Conservation (phyloP, 2,797 vertebrate genomes). For the Tangara arthus region DNA sequence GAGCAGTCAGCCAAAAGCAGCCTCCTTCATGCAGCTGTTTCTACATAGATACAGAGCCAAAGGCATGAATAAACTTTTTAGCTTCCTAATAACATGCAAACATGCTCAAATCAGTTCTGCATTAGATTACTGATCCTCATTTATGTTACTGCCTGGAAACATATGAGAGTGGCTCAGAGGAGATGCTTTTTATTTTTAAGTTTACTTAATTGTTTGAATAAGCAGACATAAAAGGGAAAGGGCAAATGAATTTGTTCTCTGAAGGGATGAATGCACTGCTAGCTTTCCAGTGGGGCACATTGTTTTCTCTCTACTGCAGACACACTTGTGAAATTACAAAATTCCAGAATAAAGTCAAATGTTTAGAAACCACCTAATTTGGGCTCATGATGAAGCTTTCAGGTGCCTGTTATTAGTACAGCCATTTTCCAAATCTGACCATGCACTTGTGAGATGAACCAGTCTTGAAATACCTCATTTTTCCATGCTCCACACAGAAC, state of each 20-base stretch:
- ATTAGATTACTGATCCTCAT: not conserved
- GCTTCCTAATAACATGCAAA: conserved; percentile 1
- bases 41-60: not conserved
- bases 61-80: not conserved
- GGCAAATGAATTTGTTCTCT: not conserved
- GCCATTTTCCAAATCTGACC: not conserved
- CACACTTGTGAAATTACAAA: not conserved
- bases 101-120: not conserved
- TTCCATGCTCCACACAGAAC: not conserved
- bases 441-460: not conserved
- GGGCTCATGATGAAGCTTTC: not conserved
- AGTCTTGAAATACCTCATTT: not conserved
- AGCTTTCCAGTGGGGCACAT: not conserved
- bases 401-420: not conserved
- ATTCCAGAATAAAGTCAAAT: not conserved
- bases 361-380: not conserved
- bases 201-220: conserved; percentile 24
- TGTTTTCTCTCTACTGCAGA: not conserved
- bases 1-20: not conserved
- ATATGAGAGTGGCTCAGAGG: not conserved
- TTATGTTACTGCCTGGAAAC: conserved; percentile 1
- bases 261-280: not conserved
- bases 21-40: not conserved
- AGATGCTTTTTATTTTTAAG: not conserved
- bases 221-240: not conserved